These are phyloP conservation scores for Acrocephalus scirpaceus DNA, from an alignment of 2,797 vertebrate species.

Conservation along the genomic window DNA sequence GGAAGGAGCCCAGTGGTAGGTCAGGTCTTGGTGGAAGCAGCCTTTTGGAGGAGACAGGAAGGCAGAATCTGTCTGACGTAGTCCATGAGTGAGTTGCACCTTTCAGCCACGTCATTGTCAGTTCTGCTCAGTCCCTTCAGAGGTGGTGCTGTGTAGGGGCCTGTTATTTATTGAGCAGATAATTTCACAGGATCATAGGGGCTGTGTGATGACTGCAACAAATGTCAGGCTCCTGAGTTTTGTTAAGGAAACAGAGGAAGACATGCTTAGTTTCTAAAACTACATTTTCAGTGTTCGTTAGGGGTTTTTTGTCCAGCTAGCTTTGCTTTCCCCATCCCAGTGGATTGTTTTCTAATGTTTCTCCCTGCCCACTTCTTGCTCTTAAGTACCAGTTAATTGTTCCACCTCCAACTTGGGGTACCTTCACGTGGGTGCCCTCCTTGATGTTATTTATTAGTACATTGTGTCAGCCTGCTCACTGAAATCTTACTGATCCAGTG, in stretches of 20 bases:
- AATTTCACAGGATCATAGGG: fast-evolving
- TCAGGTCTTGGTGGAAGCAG: not conserved
- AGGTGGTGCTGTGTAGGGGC: not conserved
- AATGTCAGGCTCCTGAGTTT: not conserved
- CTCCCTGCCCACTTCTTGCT: not conserved
- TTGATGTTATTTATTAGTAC: not conserved
- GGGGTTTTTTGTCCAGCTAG: fast-evolving
- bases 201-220: not conserved
- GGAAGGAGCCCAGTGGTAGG: not conserved
- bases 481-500: not conserved
- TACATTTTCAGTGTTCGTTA: not conserved
- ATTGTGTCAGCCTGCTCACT: not conserved
- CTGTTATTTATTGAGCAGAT: not conserved
- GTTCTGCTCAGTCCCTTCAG: not conserved
- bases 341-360: not conserved
- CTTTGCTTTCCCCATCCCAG: not conserved
- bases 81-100: not conserved
- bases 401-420: not conserved
- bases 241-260: not conserved
- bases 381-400: not conserved
- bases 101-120: not conserved
- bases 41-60: not conserved
- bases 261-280: not conserved
- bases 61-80: not conserved
- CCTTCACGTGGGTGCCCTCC: fast-evolving